Evolutionary conservation across 2,888 invertebrate species (phyloP).

Genomic region (Aspidiotus rigidus): DNA sequence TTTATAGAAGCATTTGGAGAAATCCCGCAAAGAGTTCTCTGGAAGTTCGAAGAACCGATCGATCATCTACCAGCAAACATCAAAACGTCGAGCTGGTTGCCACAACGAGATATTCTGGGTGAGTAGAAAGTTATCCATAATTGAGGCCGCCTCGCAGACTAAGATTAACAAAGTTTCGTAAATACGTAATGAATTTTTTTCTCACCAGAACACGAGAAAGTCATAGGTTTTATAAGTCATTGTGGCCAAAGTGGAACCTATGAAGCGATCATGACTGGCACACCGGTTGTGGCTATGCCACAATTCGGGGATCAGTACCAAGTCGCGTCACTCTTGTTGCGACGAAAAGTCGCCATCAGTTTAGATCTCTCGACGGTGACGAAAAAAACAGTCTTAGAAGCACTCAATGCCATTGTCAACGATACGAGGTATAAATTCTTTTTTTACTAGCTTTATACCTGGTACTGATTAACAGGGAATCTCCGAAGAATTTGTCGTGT

Average conservation of each 20-base stretch:
- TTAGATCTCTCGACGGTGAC: not conserved
- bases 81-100: slow-evolving; percentile 57
- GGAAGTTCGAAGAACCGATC: slow-evolving; percentile 66
- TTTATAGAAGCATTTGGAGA: slow-evolving; percentile 54
- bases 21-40: slow-evolving; percentile 60
- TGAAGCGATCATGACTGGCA: too few species aligned
- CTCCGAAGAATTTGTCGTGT: too few species aligned
- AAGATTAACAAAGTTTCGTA: too few species aligned
- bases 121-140: too few species aligned
- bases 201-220: too few species aligned
- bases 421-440: slow-evolving; percentile 7
- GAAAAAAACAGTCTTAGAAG: not conserved
- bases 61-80: slow-evolving; percentile 54
- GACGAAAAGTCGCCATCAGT: not conserved
- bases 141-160: too few species aligned
- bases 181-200: too few species aligned
- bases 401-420: not conserved
- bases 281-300: not conserved
- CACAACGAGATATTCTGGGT: slow-evolving; percentile 72
- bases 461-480: too few species aligned
- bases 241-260: too few species aligned
- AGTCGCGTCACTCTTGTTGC: not conserved
- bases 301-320: not conserved
- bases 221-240: too few species aligned
- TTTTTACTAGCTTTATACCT: too few species aligned